phyloP scores from a whole-genome alignment of 1,140 invertebrate species.

The Diachasmimorpha longicaudata region DNA sequence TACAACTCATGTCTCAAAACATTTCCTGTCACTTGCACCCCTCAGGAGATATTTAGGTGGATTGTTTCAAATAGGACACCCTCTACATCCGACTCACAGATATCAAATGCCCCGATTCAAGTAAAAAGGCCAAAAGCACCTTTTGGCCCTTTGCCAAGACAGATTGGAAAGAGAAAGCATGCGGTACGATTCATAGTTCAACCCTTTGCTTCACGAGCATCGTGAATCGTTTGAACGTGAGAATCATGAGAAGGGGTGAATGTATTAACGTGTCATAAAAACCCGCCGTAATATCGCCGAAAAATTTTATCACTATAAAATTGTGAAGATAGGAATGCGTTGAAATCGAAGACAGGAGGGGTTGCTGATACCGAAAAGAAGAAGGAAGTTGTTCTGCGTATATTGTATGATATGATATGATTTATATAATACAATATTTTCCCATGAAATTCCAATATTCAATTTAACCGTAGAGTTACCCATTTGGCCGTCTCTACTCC shows the following conservation, averaged over 20 bases:
- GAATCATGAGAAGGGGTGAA: too few species aligned
- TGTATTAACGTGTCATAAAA: too few species aligned
- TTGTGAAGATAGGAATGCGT: background rate
- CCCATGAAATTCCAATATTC: background rate
- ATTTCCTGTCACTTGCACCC: too few species aligned
- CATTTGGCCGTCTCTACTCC: background rate
- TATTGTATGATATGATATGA: background rate
- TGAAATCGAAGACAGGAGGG: background rate
- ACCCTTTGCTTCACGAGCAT: too few species aligned
- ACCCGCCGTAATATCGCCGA: too few species aligned
- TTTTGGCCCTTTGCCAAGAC: background rate
- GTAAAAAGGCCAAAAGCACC: background rate
- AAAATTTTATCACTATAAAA: too few species aligned
- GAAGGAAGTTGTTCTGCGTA: background rate
- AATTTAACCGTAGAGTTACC: background rate
- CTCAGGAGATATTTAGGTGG: too few species aligned
- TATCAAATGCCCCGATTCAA: background rate
- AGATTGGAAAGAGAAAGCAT: background rate
- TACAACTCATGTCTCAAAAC: too few species aligned
- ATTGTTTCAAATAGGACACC: too few species aligned
- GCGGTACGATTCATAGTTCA: too few species aligned
- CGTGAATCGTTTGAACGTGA: too few species aligned
- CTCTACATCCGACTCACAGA: background rate
- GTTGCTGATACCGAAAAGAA: too few species aligned
- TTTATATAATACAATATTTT: conserved; percentile 5